Evolutionary conservation across 2,113 vertebrate genomes (phyloP).

Genomic region (Gorilla gorilla): DNA sequence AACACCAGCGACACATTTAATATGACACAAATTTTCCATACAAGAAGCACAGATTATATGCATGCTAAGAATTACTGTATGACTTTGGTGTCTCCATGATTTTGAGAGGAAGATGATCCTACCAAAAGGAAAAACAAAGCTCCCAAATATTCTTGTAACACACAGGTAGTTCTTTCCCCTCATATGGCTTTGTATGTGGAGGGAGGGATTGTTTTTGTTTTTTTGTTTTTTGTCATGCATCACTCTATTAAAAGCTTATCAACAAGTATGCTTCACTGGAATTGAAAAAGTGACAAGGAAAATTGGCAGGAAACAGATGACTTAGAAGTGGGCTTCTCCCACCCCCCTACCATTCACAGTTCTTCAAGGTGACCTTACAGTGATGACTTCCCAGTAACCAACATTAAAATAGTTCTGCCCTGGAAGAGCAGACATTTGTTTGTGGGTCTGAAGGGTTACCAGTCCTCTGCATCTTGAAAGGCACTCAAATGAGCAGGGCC

Average conservation of each 20-base stretch:
- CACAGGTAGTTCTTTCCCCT: neutral
- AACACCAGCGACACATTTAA: neutral
- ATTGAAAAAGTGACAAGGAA: neutral
- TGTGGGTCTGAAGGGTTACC: slow-evolving; percentile 44
- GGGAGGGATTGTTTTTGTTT: neutral
- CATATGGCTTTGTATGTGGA: neutral
- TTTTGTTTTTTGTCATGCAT: neutral
- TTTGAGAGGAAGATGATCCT: neutral
- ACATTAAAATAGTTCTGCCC: slow-evolving; percentile 34
- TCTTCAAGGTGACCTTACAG: slow-evolving; percentile 59
- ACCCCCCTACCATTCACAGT: neutral
- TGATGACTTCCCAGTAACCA: slow-evolving; percentile 16
- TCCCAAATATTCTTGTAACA: neutral
- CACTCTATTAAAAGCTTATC: neutral
- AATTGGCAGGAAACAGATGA: neutral
- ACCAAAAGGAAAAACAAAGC: neutral
- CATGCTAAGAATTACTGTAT: neutral
- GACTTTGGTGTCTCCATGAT: neutral
- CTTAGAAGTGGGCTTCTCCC: neutral
- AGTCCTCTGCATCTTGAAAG: slow-evolving; percentile 57
- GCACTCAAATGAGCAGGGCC: slow-evolving; percentile 62
- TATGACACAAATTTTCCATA: neutral
- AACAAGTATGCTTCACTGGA: neutral
- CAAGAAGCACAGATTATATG: neutral
- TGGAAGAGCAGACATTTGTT: slow-evolving; percentile 36